Percentiles rank a stretch among this genome's conserved stretches.
These are phyloP conservation scores for Ochropacha duplaris DNA, from an alignment of 2,888 invertebrate species.

Conservation along the genomic window DNA sequence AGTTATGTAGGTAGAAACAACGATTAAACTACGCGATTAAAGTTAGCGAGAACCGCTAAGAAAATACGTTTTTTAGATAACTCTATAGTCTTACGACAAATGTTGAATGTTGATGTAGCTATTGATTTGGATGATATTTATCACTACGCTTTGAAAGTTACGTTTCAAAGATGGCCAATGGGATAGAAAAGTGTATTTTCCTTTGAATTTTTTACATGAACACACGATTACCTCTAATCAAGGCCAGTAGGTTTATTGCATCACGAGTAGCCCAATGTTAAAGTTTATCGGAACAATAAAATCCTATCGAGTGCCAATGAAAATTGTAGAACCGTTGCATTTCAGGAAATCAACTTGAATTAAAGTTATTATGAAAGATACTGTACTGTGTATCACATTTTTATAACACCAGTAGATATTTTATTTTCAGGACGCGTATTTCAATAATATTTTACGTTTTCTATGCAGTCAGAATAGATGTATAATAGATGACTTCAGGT, in stretches of 20 bases:
- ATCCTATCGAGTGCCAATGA: not conserved
- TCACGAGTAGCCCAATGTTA: not conserved
- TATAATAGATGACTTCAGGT: not conserved
- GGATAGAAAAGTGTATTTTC: too few species aligned
- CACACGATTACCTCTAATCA: not conserved
- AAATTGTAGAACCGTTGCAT: not conserved
- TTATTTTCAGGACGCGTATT: too few species aligned
- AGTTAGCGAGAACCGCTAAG: too few species aligned
- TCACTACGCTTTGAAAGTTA: not conserved
- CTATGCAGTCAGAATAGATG: not conserved
- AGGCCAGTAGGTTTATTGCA: not conserved
- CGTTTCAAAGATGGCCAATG: not conserved
- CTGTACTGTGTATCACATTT: too few species aligned
- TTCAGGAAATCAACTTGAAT: not conserved
- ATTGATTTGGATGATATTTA: too few species aligned
- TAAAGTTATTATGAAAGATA: not conserved
- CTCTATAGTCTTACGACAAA: too few species aligned
- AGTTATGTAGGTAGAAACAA: not conserved
- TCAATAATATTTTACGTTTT: not conserved
- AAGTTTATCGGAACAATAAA: not conserved
- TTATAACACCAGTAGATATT: too few species aligned
- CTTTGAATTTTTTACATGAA: not conserved
- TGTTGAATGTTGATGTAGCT: too few species aligned
- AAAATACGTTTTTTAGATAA: too few species aligned
- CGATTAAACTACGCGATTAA: not conserved